Evolutionary conservation across 2,888 invertebrate species (phyloP).

Genomic region (Linnaemya vulpina): DNA sequence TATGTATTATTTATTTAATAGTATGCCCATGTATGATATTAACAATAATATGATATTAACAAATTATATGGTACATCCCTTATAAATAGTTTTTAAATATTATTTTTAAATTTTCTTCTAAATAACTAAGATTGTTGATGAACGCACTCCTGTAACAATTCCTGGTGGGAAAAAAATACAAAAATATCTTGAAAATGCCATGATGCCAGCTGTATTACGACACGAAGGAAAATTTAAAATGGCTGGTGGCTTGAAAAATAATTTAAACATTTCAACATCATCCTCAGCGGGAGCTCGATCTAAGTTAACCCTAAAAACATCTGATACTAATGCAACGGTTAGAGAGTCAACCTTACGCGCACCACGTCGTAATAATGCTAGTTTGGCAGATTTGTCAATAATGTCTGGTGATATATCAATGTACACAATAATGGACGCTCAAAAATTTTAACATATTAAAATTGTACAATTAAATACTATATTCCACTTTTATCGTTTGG

Average conservation of each 20-base stretch:
- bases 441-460: conserved; percentile 77
- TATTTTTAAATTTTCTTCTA: conserved; percentile 2
- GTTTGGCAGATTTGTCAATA: conserved; percentile 82
- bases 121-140: conserved; percentile 78
- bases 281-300: background rate
- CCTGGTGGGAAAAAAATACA: conserved; percentile 81
- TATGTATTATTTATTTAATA: too few relatives aligned
- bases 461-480: too few relatives aligned
- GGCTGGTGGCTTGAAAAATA: conserved; percentile 47
- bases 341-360: conserved; percentile 64
- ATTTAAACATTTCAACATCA: conserved; percentile 24
- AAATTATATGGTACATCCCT: too few relatives aligned
- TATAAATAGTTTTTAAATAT: too few relatives aligned
- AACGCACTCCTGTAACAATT: conserved; percentile 80
- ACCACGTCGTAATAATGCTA: conserved; percentile 74
- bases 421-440: conserved; percentile 83
- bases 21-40: too few relatives aligned
- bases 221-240: conserved; percentile 82
- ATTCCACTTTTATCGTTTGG: too few relatives aligned
- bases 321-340: conserved; percentile 29
- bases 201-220: conserved; percentile 80
- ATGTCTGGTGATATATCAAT: conserved; percentile 83
- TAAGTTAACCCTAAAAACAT: conserved; percentile 39
- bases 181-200: conserved; percentile 78
- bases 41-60: too few relatives aligned